Conservation (phyloP, 2,888 invertebrate genomes). For the Drosophila barbarae region DNA sequence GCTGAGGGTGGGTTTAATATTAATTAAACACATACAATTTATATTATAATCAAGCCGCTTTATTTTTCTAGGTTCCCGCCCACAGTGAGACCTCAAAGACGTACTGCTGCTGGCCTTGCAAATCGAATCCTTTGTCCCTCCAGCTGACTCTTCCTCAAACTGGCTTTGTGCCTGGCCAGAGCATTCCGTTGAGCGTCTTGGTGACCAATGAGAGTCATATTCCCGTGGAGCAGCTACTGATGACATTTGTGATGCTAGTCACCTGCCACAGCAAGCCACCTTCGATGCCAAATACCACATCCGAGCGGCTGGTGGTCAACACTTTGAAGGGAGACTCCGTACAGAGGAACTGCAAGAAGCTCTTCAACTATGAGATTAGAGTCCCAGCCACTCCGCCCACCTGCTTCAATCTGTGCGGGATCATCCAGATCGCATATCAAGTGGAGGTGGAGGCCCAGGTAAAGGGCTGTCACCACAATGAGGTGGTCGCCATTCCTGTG, state of each 20-base stretch:
- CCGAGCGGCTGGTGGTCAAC: slow-evolving; percentile 60
- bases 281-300: slow-evolving; percentile 28
- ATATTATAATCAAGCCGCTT: no score
- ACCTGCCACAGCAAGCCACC: slow-evolving; percentile 54
- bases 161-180: slow-evolving; percentile 77
- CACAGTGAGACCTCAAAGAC: slow-evolving; percentile 60
- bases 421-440: slow-evolving; percentile 73
- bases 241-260: slow-evolving; percentile 68
- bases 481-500: slow-evolving; percentile 64
- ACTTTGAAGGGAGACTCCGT: slow-evolving; percentile 64
- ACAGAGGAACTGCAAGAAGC: slow-evolving; percentile 59
- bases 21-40: not conserved
- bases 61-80: slow-evolving; percentile 57
- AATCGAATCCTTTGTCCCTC: slow-evolving; percentile 66
- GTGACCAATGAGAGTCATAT: slow-evolving; percentile 83
- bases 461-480: slow-evolving; percentile 64
- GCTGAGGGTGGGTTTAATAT: slow-evolving; percentile 44
- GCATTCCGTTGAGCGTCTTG: slow-evolving; percentile 77
- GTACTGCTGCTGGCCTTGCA: slow-evolving; percentile 75
- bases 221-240: slow-evolving; percentile 74
- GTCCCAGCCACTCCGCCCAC: slow-evolving; percentile 77
- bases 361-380: slow-evolving; percentile 60
- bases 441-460: slow-evolving; percentile 71
- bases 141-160: slow-evolving; percentile 67
- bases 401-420: slow-evolving; percentile 65